phyloP scores from a whole-genome alignment of 2,888 invertebrate genomes.

The Mythimna ferrago region DNA sequence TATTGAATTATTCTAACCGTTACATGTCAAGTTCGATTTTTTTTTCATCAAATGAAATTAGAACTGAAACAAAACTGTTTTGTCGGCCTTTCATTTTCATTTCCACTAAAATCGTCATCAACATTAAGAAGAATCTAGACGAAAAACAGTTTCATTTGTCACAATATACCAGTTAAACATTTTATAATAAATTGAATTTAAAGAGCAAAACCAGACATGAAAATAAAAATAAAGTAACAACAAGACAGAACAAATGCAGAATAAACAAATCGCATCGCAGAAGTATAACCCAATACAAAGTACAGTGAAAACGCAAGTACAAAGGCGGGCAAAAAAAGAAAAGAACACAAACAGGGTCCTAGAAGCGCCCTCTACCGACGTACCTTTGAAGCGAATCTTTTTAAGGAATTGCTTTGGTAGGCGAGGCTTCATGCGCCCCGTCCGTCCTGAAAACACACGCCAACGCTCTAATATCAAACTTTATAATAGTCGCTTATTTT shows the following conservation, averaged over 20 bases:
- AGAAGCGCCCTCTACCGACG: conserved; percentile 82
- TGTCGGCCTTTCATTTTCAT: neutral
- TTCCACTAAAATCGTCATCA: too few relatives aligned
- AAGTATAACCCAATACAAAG: conserved; percentile 32
- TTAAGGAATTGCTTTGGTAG: conserved; percentile 84
- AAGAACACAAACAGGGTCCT: conserved; percentile 51
- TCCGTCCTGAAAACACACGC: conserved; percentile 81
- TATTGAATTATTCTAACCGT: conserved; percentile 42
- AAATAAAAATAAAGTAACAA: neutral
- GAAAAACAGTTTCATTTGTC: neutral
- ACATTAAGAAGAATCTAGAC: neutral
- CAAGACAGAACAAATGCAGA: conserved; percentile 5
- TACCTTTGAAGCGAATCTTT: conserved; percentile 88
- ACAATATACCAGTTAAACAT: neutral
- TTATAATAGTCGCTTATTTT: neutral
- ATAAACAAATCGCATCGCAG: conserved; percentile 25
- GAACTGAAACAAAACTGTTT: conserved; percentile 18
- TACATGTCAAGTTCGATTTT: conserved; percentile 13
- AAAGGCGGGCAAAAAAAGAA: conserved; percentile 52
- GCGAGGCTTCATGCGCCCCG: conserved; percentile 82
- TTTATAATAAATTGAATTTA: neutral
- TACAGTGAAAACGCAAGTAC: conserved; percentile 35
- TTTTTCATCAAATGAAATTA: neutral
- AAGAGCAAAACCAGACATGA: neutral
- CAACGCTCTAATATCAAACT: conserved; percentile 49